Percentiles rank a stretch among this genome's conserved stretches.
Evolutionary conservation across 1,140 invertebrate genomes (phyloP).

Genomic region (Papilio polyxenes): DNA sequence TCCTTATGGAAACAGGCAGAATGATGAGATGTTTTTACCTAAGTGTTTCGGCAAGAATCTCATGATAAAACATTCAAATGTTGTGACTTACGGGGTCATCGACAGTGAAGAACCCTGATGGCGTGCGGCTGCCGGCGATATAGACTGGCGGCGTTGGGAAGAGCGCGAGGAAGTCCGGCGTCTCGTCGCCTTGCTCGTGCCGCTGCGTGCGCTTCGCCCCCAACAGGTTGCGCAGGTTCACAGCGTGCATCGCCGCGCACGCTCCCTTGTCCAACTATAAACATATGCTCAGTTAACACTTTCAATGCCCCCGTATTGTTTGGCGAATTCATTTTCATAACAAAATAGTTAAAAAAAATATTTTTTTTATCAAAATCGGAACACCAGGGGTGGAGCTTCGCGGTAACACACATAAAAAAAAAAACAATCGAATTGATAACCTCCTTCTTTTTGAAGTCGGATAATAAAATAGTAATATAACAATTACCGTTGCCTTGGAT

Average conservation of each 20-base stretch:
- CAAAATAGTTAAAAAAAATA: too few relatives aligned
- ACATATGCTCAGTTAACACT: neutral
- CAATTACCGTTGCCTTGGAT: conserved; percentile 92
- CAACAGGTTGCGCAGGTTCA: conserved; percentile 97
- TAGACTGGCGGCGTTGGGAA: conserved; percentile 97
- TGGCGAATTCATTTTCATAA: too few relatives aligned
- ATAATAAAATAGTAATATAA: neutral
- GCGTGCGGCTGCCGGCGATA: conserved; percentile 97
- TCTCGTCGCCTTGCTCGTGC: conserved; percentile 98
- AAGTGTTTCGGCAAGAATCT: too few relatives aligned
- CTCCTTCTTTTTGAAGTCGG: too few relatives aligned
- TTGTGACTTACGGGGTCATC: conserved; percentile 89
- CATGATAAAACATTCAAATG: neutral
- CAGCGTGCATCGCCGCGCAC: conserved; percentile 99
- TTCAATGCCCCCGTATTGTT: too few relatives aligned
- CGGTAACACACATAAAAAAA: too few relatives aligned
- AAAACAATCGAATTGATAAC: too few relatives aligned
- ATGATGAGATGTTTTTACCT: too few relatives aligned
- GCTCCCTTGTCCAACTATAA: conserved; percentile 96
- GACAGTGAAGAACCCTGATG: conserved; percentile 98
- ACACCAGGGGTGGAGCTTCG: too few relatives aligned
- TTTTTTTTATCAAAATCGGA: too few relatives aligned
- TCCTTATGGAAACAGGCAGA: too few relatives aligned
- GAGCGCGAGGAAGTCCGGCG: conserved; percentile 95
- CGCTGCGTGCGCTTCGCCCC: conserved; percentile 98